Conservation (phyloP, 1,140 invertebrate species). For the Brachionus calyciflorus region DNA sequence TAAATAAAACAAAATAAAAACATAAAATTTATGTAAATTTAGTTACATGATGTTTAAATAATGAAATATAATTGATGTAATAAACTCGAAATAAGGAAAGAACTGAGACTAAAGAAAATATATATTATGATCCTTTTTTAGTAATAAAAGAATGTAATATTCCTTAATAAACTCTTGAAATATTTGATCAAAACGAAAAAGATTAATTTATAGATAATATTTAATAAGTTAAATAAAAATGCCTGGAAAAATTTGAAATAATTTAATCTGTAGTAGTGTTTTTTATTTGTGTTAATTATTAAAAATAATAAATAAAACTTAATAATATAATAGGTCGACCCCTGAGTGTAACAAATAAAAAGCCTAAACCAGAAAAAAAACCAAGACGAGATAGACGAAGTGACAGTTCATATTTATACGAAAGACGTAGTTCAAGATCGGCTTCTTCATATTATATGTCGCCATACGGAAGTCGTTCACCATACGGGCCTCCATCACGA, state of each 20-base stretch:
- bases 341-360: constrained; percentile 35
- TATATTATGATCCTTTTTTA: no score
- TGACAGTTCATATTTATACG: neutral
- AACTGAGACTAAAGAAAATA: no score
- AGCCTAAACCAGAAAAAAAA: constrained; percentile 19
- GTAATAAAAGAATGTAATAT: no score
- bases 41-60: no score
- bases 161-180: no score
- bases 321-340: constrained; percentile 32
- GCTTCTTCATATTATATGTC: neutral
- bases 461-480: neutral
- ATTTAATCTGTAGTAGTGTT: neutral
- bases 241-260: no score
- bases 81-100: no score
- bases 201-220: neutral
- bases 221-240: no score
- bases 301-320: neutral
- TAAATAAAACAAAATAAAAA: no score
- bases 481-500: neutral
- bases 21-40: no score
- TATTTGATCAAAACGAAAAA: no score
- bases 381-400: neutral
- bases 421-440: neutral
- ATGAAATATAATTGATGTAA: no score
- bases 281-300: neutral